phyloP scores from a whole-genome alignment of 1,140 invertebrate species.

The Aphis craccivora region DNA sequence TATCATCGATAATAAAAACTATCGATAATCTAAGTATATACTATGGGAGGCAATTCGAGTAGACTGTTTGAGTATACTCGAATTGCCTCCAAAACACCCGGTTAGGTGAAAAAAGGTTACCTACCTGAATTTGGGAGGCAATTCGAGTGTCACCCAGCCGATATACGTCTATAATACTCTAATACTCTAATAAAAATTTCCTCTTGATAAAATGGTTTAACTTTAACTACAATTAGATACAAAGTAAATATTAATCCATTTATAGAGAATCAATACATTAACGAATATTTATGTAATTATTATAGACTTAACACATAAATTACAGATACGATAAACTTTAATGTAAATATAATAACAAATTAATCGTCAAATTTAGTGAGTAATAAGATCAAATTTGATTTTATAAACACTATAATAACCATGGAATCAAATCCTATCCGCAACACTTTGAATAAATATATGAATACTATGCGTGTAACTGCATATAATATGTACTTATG shows the following conservation, averaged over 20 bases:
- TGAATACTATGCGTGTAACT: not conserved
- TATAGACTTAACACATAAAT: not conserved
- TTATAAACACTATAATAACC: not conserved
- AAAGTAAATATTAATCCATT: not conserved
- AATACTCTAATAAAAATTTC: too few species aligned
- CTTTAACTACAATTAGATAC: not conserved
- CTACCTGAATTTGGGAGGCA: too few species aligned
- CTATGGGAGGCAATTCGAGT: too few species aligned
- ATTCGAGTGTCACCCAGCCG: too few species aligned
- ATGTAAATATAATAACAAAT: not conserved
- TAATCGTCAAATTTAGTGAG: not conserved
- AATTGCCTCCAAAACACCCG: too few species aligned
- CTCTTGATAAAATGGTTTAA: not conserved
- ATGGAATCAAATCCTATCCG: not conserved
- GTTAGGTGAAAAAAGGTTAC: too few species aligned
- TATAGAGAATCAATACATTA: not conserved
- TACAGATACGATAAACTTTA: not conserved
- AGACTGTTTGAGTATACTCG: too few species aligned
- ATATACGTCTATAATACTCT: too few species aligned
- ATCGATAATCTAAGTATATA: too few species aligned
- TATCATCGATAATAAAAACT: too few species aligned
- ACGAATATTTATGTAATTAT: not conserved
- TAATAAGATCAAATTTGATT: slow-evolving; percentile 5
- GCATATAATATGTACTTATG: not conserved
- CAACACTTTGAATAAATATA: slow-evolving; percentile 30